These are phyloP conservation scores for Paradisaea rubra DNA, from an alignment of 2,113 vertebrate species.

Conservation along the genomic window DNA sequence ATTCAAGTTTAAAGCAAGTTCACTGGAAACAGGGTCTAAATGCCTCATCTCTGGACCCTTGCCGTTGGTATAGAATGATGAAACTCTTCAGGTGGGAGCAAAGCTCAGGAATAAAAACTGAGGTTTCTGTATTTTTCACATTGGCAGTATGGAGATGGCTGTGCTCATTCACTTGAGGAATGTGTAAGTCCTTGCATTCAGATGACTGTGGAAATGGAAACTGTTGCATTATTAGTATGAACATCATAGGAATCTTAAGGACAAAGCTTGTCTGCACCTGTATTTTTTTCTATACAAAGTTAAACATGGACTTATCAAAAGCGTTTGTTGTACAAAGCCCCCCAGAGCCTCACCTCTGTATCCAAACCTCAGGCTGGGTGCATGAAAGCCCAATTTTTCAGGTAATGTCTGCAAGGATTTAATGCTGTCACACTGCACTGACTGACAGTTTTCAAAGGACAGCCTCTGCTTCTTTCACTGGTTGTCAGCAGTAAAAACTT, in stretches of 20 bases:
- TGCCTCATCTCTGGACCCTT: not conserved
- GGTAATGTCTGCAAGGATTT: not conserved
- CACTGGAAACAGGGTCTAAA: not conserved
- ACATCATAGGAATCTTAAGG: not conserved
- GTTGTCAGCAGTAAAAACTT: not conserved
- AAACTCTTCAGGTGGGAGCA: not conserved
- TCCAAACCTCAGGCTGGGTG: not conserved
- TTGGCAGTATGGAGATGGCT: accelerated
- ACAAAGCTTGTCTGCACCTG: not conserved
- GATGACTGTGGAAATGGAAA: not conserved
- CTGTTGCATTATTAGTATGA: not conserved
- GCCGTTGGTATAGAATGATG: not conserved
- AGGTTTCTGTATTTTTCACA: not conserved
- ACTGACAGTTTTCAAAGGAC: not conserved
- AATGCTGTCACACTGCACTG: not conserved
- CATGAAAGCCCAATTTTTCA: not conserved
- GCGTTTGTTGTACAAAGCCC: not conserved
- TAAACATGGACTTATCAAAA: not conserved
- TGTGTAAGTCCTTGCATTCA: not conserved
- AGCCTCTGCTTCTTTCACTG: not conserved
- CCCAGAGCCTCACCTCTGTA: not conserved
- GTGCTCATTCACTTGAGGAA: not conserved
- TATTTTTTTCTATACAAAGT: not conserved
- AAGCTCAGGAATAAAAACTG: not conserved
- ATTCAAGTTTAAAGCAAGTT: not conserved